Percentiles rank a stretch among this genome's conserved stretches.
These are phyloP conservation scores for Hippoglossus stenolepis DNA, from an alignment of 2,113 vertebrate genomes.

Conservation along the genomic window DNA sequence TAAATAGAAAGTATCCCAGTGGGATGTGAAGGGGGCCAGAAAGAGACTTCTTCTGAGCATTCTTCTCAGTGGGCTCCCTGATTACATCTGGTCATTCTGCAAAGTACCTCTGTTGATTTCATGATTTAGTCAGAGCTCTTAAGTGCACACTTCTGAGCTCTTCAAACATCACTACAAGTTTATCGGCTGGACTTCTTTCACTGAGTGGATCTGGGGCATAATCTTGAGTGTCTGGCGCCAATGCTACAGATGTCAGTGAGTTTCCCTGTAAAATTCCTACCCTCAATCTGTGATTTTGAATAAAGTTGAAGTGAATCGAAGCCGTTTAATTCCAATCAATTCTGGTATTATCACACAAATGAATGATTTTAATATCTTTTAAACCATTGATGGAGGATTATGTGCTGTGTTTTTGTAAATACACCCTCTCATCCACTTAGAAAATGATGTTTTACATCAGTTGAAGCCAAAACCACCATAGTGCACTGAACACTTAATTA, in stretches of 20 bases:
- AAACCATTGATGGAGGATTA: background rate
- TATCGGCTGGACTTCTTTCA: conserved; percentile 25
- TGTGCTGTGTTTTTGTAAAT: background rate
- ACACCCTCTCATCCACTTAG: background rate
- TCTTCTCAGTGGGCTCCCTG: conserved; percentile 36
- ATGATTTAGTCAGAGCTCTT: conserved; percentile 44
- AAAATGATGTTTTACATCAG: background rate
- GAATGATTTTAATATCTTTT: background rate
- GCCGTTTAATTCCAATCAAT: background rate
- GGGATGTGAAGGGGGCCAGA: conserved; percentile 14
- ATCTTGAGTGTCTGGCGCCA: conserved; percentile 19
- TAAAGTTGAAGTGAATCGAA: background rate
- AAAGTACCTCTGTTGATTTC: conserved; percentile 51
- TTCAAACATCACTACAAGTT: conserved; percentile 47
- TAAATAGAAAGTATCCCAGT: background rate
- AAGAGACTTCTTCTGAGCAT: conserved; percentile 28
- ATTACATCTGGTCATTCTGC: conserved; percentile 48
- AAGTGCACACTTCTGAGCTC: conserved; percentile 42
- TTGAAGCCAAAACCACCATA: background rate
- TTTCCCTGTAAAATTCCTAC: conserved; percentile 4
- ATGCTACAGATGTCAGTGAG: background rate
- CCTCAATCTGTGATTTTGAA: background rate
- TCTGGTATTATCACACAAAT: background rate
- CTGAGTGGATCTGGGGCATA: conserved; percentile 17
- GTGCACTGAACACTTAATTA: background rate